These are phyloP conservation scores for Anguilla obscura DNA, from an alignment of 2,797 vertebrate genomes.

Conservation along the genomic window DNA sequence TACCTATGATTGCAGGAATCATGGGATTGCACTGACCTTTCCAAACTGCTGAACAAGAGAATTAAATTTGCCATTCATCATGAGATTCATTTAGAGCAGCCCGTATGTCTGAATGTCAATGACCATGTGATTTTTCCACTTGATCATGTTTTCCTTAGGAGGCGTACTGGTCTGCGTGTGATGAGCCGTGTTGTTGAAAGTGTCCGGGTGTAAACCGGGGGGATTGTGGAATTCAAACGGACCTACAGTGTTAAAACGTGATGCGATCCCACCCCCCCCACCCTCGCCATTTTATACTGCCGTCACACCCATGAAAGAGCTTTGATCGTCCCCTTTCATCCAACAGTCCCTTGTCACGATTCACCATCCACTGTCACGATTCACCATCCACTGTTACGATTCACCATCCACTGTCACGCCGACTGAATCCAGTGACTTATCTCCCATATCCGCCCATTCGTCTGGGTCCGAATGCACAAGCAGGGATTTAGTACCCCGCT, in stretches of 20 bases:
- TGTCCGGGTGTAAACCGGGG: neutral
- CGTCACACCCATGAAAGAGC: constrained; percentile 34
- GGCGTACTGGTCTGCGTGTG: neutral
- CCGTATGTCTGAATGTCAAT: neutral
- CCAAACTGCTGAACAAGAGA: neutral
- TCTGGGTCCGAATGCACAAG: constrained; percentile 31
- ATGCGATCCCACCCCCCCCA: constrained; percentile 32
- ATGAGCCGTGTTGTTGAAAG: neutral
- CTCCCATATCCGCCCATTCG: constrained; percentile 22
- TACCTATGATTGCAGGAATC: neutral
- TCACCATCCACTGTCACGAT: constrained; percentile 21
- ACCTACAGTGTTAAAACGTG: constrained; percentile 27
- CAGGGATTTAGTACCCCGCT: neutral
- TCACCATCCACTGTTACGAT: constrained; percentile 19
- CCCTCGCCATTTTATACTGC: constrained; percentile 45
- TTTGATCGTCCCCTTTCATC: constrained; percentile 31
- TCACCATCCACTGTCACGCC: constrained; percentile 24
- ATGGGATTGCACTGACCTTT: neutral
- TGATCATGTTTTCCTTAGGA: neutral
- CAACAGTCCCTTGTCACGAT: neutral
- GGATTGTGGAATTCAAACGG: neutral
- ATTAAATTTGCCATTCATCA: neutral
- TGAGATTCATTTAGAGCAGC: neutral
- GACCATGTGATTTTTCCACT: neutral
- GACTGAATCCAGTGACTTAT: constrained; percentile 42